Base-by-base conservation (phyloP, 1,140 invertebrate species). In the Macrocentrus cingulum region DNA sequence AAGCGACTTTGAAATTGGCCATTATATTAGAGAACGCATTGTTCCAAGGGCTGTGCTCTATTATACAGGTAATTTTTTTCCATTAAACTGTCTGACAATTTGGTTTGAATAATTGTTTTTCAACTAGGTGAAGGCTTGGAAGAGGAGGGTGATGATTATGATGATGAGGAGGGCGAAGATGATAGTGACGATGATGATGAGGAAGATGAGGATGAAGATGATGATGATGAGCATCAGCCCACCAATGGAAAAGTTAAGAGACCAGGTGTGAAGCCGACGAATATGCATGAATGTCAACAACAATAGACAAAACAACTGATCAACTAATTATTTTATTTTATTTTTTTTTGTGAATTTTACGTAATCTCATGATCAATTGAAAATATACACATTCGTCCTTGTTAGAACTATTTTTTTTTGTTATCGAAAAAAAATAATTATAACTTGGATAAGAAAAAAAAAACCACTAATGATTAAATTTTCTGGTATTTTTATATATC, bases 1-100 rank as follows among this genome's bases (percentile, higher is more conserved):
- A 2, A 89, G 88, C 60, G 95, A 99, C 82, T 98, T 96, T 80
- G 95, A 98, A 83, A 94, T 98, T 77, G 96, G 96, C n/a, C 94
- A 98, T 81, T 97, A 97, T 76, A 91, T 98, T 68, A 87, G 94
- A 67, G 94, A 97, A 73, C 84, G 92, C 62, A 89, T 98, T 65
- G 88, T 98, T 66, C 95, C 94, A 20, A 86, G 90, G 74, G 95
- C 95, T 64, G 91, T 98, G 46, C 84, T 99, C 20, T 97, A 95
- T 68, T 98, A 88, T 74, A 99, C 96, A 66, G 96, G 89, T 84
- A 72, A 74, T 20, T 51, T 42, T 25, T 25, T 1, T 52, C 18
- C 23, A n/a, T 61, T 1, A 37, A 22, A 15, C 29, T 29, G 13
- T 11, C 53, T 20, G 2, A 34, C 42, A 44, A 46, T 36, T 56